phyloP scores from a whole-genome alignment of 2,888 invertebrate genomes.

The Metallyticus violacea region DNA sequence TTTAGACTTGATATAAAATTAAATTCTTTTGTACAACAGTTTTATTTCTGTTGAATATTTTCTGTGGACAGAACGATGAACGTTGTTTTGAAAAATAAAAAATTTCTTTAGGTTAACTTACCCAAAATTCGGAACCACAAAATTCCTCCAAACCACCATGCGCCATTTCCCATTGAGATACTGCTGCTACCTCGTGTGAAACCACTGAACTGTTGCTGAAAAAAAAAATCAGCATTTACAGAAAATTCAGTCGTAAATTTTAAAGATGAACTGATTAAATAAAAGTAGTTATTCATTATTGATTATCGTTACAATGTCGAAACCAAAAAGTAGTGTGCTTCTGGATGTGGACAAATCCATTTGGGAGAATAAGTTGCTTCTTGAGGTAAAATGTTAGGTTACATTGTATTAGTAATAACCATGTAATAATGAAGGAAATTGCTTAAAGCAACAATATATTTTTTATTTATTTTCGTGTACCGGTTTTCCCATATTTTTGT shows the following conservation, averaged over 20 bases:
- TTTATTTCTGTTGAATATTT: too few relatives aligned
- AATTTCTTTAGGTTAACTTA: constrained; percentile 50
- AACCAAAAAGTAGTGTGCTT: constrained; percentile 47
- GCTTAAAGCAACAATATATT: too few relatives aligned
- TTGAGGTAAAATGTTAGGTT: constrained; percentile 42
- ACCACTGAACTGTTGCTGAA: background rate
- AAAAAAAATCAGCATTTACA: background rate
- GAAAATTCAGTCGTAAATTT: background rate
- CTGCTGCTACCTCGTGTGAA: background rate
- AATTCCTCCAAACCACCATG: constrained; percentile 67
- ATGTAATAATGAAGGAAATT: constrained; percentile 20
- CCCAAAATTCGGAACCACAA: constrained; percentile 80
- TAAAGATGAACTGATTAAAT: background rate
- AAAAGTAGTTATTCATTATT: background rate
- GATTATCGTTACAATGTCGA: background rate
- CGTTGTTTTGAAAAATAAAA: background rate
- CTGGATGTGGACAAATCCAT: constrained; percentile 62
- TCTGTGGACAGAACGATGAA: too few relatives aligned
- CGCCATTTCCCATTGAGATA: constrained; percentile 45
- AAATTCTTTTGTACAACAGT: too few relatives aligned
- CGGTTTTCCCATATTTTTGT: too few relatives aligned
- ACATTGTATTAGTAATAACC: too few relatives aligned
- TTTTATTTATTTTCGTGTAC: too few relatives aligned
- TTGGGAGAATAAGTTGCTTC: constrained; percentile 54
- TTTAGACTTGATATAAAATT: background rate